Conservation (phyloP, 2,888 invertebrate species). For the Geophilus truncorum region DNA sequence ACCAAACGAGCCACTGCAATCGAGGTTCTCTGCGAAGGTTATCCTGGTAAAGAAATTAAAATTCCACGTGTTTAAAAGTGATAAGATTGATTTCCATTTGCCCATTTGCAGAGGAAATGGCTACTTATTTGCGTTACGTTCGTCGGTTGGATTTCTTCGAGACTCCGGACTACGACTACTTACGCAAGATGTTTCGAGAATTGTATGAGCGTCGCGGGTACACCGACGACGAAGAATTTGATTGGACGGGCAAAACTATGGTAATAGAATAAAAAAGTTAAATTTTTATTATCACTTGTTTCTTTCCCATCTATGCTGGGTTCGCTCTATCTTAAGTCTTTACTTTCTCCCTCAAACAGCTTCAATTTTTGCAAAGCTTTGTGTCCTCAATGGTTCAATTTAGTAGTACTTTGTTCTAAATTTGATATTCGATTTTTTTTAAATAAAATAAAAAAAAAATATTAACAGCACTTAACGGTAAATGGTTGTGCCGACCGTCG, state of each 20-base stretch:
- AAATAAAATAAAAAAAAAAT: neutral
- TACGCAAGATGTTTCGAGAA: constrained; percentile 90
- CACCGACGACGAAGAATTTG: constrained; percentile 85
- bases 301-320: neutral
- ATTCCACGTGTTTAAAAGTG: too few relatives aligned
- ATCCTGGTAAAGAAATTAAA: constrained; percentile 53
- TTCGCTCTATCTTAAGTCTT: neutral
- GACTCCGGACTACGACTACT: constrained; percentile 98
- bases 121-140: constrained; percentile 96
- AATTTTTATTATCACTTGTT: neutral
- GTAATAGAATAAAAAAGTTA: constrained; percentile 44
- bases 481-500: too few relatives aligned
- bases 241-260: constrained; percentile 85
- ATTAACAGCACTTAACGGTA: too few relatives aligned
- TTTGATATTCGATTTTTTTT: neutral
- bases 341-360: neutral
- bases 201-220: constrained; percentile 68
- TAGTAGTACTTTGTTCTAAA: neutral
- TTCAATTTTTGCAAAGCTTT: neutral
- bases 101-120: constrained; percentile 90
- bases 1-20: constrained; percentile 98
- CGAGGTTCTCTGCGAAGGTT: constrained; percentile 72
- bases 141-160: constrained; percentile 97
- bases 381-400: neutral
- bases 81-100: too few relatives aligned